Base-by-base conservation (phyloP, 2,888 invertebrate species). In the Scaptomyza flava region DNA sequence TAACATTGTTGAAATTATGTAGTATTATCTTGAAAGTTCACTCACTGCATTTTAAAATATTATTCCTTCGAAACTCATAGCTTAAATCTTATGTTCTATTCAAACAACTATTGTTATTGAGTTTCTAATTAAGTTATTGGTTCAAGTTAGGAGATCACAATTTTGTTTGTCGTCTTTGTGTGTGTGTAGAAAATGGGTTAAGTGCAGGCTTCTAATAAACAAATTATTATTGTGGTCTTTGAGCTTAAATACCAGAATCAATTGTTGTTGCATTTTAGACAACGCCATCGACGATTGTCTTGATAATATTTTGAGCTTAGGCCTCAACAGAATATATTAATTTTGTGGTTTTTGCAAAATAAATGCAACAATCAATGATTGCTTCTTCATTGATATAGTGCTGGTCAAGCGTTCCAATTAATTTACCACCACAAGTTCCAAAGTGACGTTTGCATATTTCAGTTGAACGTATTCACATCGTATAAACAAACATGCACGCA, bases 361-460 rank as follows among this genome's bases (percentile, higher is more conserved):
- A 73, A 56, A 69, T 72, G 61, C 67, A 64, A 71, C 64, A 72
- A 70, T 79, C 75, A 77, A 70, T 84, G 76, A 64, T 73, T 77
- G 84, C 67, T 72, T 54, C 6, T 53, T 50, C 50, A 23, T 38
- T 20, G 20, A 41, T 38, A 47, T 47, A 38, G 31, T 52, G 46
- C 43, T 64, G 77, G 56, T 47, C 68, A 61, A 60, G 59, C 70
- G 65, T 60, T 68, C 50, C 50, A 67, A 81, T 83, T 83, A 81
- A 81, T 83, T 72, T 79, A 61, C 61, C 72, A 69, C 58, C 64
- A 69, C 59, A 67, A 48, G 53, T 60, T 48, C 51, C 68, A 67
- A 62, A 59, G 48, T 57, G 57, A 48, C 69, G 53, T 72, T 68
- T 70, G 66, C 71, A 83, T 82, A 70, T 74, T 77, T 66, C 61